These are phyloP conservation scores for Drosophila pseudoobscura DNA, from an alignment of 1,140 invertebrate species.

Conservation along the genomic window DNA sequence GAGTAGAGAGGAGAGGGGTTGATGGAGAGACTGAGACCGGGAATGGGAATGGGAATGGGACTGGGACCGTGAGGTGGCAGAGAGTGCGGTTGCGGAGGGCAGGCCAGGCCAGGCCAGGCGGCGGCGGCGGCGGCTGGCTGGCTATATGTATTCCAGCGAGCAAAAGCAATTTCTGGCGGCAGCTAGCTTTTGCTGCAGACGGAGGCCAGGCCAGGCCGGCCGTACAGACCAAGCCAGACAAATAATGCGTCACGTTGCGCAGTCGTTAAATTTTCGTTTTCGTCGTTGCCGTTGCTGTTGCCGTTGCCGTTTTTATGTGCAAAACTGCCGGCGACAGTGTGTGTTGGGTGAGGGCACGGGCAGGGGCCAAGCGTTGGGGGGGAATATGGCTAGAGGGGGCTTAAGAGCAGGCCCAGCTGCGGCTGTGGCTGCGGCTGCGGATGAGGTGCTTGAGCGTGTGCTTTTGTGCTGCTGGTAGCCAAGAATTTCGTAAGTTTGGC, in stretches of 20 bases:
- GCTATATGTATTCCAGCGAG: slow-evolving; percentile 50
- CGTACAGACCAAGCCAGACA: slow-evolving; percentile 59
- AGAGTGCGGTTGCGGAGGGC: slow-evolving; percentile 28
- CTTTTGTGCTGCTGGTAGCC: slow-evolving; percentile 58
- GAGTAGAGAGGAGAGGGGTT: not conserved
- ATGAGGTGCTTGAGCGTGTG: slow-evolving; percentile 55
- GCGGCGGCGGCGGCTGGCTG: slow-evolving; percentile 18
- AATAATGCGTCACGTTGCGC: slow-evolving; percentile 81
- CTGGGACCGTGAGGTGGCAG: not conserved
- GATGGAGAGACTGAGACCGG: slow-evolving; percentile 15
- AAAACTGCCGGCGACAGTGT: slow-evolving; percentile 61
- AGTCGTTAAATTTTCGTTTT: slow-evolving; percentile 82
- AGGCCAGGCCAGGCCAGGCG: slow-evolving; percentile 52
- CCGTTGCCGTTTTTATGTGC: slow-evolving; percentile 74
- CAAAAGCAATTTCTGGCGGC: slow-evolving; percentile 80
- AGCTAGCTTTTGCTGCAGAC: slow-evolving; percentile 52
- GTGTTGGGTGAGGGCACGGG: slow-evolving; percentile 27
- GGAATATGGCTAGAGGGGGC: slow-evolving; percentile 7
- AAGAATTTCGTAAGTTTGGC: slow-evolving; percentile 70
- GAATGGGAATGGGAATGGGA: slow-evolving; percentile 1
- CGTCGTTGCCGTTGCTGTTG: slow-evolving; percentile 59
- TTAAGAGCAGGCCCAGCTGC: slow-evolving; percentile 53
- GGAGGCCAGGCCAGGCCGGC: slow-evolving; percentile 16
- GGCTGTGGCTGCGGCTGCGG: slow-evolving; percentile 18
- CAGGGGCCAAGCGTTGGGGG: not conserved